These are phyloP conservation scores for Artibeus lituratus DNA, from an alignment of 2,797 vertebrate genomes.

Conservation along the genomic window DNA sequence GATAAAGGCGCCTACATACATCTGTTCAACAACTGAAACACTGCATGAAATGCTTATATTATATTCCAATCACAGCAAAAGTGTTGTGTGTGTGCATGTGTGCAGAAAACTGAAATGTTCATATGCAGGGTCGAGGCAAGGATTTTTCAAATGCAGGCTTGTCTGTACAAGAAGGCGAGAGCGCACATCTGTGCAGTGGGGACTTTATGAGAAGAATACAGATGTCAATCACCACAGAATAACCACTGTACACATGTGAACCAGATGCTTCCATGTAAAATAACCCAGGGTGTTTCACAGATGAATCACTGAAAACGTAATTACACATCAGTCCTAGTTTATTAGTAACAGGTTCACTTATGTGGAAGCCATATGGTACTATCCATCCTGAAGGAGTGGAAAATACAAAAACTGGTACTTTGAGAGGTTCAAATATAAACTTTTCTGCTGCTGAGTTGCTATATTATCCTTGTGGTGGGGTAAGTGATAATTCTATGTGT, in stretches of 20 bases:
- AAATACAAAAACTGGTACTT: slow-evolving; percentile 47
- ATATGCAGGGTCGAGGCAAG: slow-evolving; percentile 38
- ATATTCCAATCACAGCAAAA: not conserved
- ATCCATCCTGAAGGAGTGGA: not conserved
- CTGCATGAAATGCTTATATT: slow-evolving; percentile 46
- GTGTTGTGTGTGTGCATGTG: not conserved
- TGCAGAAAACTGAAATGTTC: not conserved
- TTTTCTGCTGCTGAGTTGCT: not conserved
- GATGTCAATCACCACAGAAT: slow-evolving; percentile 76
- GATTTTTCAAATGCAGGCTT: slow-evolving; percentile 36
- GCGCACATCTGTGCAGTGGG: slow-evolving; percentile 56
- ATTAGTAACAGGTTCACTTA: slow-evolving; percentile 63
- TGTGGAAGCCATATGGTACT: slow-evolving; percentile 56
- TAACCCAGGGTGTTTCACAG: slow-evolving; percentile 72
- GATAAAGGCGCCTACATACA: slow-evolving; percentile 37
- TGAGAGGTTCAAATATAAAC: slow-evolving; percentile 37
- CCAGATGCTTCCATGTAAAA: slow-evolving; percentile 78
- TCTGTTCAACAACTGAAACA: slow-evolving; percentile 32
- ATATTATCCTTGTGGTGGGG: not conserved
- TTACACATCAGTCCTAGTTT: slow-evolving; percentile 72
- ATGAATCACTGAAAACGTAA: slow-evolving; percentile 75
- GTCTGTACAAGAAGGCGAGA: slow-evolving; percentile 59
- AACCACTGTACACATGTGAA: slow-evolving; percentile 72
- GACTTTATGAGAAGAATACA: slow-evolving; percentile 71
- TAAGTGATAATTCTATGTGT: slow-evolving; percentile 14